Evolutionary conservation across 2,797 vertebrate species (phyloP).

Genomic region (Nothura maculosa): DNA sequence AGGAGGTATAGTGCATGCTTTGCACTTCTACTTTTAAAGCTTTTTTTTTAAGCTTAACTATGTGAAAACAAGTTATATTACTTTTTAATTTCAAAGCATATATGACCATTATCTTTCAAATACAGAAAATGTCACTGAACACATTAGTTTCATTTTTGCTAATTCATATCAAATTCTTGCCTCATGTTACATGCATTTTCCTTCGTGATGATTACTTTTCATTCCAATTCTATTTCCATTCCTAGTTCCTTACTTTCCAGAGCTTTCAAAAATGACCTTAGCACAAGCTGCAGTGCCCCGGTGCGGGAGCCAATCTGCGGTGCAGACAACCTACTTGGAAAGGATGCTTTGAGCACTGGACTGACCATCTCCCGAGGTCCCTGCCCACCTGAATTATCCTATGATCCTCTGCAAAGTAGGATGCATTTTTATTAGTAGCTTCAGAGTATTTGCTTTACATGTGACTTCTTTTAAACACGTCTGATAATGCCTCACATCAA

Average conservation of each 20-base stretch:
- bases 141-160: background rate
- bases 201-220: background rate
- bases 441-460: background rate
- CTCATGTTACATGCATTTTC: background rate
- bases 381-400: background rate
- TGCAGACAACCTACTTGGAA: background rate
- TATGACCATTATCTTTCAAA: background rate
- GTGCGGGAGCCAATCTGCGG: background rate
- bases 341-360: background rate
- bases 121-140: background rate
- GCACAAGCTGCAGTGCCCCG: rapidly evolving
- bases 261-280: background rate
- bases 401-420: background rate
- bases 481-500: background rate
- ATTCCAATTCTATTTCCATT: background rate
- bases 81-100: background rate
- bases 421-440: background rate
- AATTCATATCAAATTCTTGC: background rate
- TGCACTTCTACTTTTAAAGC: background rate
- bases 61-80: background rate
- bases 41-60: background rate
- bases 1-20: background rate
- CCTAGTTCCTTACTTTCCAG: background rate
- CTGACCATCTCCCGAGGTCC: background rate
- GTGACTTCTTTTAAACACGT: background rate